These are phyloP conservation scores for Conus ventricosus DNA, from an alignment of 1,140 invertebrate genomes.

Conservation along the genomic window DNA sequence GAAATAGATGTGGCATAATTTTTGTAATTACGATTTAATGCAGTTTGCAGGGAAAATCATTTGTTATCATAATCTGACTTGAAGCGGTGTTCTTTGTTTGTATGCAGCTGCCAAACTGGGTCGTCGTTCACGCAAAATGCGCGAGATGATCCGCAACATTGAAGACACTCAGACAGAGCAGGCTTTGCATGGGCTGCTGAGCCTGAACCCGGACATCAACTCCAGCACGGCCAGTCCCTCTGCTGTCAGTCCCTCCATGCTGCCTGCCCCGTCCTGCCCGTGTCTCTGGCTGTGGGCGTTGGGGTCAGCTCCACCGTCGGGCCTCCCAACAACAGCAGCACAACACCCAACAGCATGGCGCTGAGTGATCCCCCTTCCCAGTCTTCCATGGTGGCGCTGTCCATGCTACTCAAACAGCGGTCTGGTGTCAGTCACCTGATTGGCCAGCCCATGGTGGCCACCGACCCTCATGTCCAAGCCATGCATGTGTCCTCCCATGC, in stretches of 20 bases:
- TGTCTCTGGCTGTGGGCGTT: slow-evolving; percentile 40
- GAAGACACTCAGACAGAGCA: slow-evolving; percentile 74
- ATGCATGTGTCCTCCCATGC: slow-evolving; percentile 33
- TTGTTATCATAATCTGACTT: too few relatives aligned
- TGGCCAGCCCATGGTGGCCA: slow-evolving; percentile 52
- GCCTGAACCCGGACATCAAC: slow-evolving; percentile 69
- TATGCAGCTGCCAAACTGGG: slow-evolving; percentile 74
- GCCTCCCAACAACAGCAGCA: neutral
- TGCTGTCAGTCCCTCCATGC: slow-evolving; percentile 16
- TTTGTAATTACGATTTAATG: too few relatives aligned
- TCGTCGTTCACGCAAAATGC: slow-evolving; percentile 72
- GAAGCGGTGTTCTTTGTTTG: neutral
- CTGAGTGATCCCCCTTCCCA: slow-evolving; percentile 42
- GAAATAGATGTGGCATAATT: too few relatives aligned
- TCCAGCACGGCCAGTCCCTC: slow-evolving; percentile 27
- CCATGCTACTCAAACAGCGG: slow-evolving; percentile 64
- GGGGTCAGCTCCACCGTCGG: slow-evolving; percentile 21
- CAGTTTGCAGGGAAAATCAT: too few relatives aligned
- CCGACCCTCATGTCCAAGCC: slow-evolving; percentile 45
- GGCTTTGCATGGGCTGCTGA: slow-evolving; percentile 73
- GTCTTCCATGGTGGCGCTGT: slow-evolving; percentile 64
- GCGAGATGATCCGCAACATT: slow-evolving; percentile 73
- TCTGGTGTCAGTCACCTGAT: slow-evolving; percentile 44
- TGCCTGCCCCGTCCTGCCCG: slow-evolving; percentile 35
- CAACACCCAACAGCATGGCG: neutral